Base-by-base conservation (phyloP, 2,888 invertebrate species). In the Thecophora atra region DNA sequence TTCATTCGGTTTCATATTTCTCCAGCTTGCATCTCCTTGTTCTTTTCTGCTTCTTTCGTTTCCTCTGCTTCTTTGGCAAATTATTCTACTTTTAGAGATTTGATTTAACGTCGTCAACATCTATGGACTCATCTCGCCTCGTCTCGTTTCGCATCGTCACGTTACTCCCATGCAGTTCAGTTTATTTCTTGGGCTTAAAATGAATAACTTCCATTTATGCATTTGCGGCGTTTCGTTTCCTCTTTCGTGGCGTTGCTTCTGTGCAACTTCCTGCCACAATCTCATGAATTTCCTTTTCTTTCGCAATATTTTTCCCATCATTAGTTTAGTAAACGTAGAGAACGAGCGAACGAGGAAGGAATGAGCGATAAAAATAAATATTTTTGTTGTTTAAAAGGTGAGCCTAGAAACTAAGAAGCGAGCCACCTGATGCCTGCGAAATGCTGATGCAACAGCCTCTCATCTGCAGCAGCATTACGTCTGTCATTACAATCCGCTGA, bases 261-360 rank as follows among this genome's bases (percentile, higher is more conserved):
- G 58, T 58, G 47, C 30, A 13, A 30, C 60, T 60, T 60, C 60
- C 60, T 60, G 15, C 3, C 17, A 26, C 44, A 64, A 64, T 64
- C 64, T 44, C 47, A 11, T 47, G 64, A 64, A 64, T 47, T 64
- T 64, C 64, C 47, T 64, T 21, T 7, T n/a, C n/a, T 30, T 30
- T 24, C 47, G 28, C 37, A 63, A 63, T 54, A 54, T 54, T 54
- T 54, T 11, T 21, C 24, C 21, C 24, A 24, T 26, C 58, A 17
- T 58, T 28, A 58, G 24, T 24, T 26, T 58, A 58, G 17, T 28
- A 24, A 17, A 28, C 8, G 21, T 21, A 19, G 21, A 54, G n/a
- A 8, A n/a, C 54, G 2, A 1, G 37, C 37, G 30, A n/a, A n/a
- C 8, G 30, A 30, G 30, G 30, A 30, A 30, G 30, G 30, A 30